Evolutionary conservation across 2,113 vertebrate species (phyloP).

Genomic region (Paralichthys olivaceus): DNA sequence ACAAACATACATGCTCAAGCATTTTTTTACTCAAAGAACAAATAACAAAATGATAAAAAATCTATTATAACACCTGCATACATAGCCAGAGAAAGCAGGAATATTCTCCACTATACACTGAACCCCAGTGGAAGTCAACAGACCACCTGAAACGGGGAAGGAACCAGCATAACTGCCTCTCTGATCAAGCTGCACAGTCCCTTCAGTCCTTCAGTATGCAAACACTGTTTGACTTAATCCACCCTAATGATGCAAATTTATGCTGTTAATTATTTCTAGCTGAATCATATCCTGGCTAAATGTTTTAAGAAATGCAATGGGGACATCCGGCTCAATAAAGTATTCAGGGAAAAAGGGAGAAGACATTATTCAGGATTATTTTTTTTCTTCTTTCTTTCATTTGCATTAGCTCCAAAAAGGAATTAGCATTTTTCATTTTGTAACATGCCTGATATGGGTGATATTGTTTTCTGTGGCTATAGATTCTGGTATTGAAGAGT

Average conservation of each 20-base stretch:
- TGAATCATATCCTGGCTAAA: conserved; percentile 67
- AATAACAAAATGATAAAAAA: conserved; percentile 17
- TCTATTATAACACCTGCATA: background rate
- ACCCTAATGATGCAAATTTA: conserved; percentile 80
- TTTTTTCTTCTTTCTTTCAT: conserved; percentile 49
- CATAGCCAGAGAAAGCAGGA: conserved; percentile 2
- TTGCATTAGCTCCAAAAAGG: conserved; percentile 53
- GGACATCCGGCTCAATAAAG: conserved; percentile 65
- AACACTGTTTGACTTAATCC: conserved; percentile 77
- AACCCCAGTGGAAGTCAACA: conserved; percentile 5
- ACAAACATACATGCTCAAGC: background rate
- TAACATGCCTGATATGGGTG: conserved; percentile 41
- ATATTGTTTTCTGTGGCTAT: conserved; percentile 52
- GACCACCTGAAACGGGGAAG: conserved; percentile 30
- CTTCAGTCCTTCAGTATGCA: conserved; percentile 60
- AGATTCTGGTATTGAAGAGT: conserved; percentile 40
- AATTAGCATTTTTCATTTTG: conserved; percentile 64
- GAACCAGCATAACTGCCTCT: conserved; percentile 23
- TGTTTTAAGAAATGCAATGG: conserved; percentile 63
- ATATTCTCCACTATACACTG: background rate
- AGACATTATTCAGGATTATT: conserved; percentile 66
- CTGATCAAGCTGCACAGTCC: conserved; percentile 28
- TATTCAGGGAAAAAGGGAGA: conserved; percentile 40
- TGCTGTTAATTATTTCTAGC: conserved; percentile 78
- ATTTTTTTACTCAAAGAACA: background rate